A percentile compares a stretch with the other conserved stretches of the same genome.
phyloP scores from a whole-genome alignment of 2,888 invertebrate species.

The Eugnorisma glareosa region DNA sequence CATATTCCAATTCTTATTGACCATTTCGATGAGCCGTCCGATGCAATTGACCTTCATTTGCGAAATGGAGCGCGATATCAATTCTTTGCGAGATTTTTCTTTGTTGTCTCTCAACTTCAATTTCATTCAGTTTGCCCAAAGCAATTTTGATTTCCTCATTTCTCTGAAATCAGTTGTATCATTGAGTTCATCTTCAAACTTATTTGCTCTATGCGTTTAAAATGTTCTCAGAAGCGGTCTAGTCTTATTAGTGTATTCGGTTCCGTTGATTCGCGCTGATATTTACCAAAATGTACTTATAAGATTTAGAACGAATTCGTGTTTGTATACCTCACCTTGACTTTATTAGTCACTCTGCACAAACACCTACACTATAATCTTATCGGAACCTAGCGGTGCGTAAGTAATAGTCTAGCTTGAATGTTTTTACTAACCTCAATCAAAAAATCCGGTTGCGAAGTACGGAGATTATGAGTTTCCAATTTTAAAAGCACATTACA shows the following conservation, averaged over 20 bases:
- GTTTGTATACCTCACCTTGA: constrained; percentile 69
- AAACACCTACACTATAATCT: constrained; percentile 69
- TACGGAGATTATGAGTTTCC: constrained; percentile 78
- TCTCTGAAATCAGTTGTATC: constrained; percentile 64
- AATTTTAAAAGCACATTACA: constrained; percentile 86
- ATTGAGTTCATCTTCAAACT: constrained; percentile 63
- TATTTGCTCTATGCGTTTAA: constrained; percentile 60
- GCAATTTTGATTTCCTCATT: constrained; percentile 61
- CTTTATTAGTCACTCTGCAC: constrained; percentile 70
- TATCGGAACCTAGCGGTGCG: constrained; percentile 56
- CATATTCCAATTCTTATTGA: constrained; percentile 79
- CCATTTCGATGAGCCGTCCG: constrained; percentile 73
- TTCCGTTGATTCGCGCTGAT: constrained; percentile 60
- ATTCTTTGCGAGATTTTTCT: constrained; percentile 63
- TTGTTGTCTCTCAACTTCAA: constrained; percentile 45
- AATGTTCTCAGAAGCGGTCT: constrained; percentile 49
- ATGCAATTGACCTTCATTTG: constrained; percentile 80
- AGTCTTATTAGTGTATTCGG: constrained; percentile 58
- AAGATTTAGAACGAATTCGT: constrained; percentile 59
- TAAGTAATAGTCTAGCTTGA: constrained; percentile 49
- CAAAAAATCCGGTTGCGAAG: constrained; percentile 74
- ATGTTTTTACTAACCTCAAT: constrained; percentile 75
- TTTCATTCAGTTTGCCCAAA: constrained; percentile 31
- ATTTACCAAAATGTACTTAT: constrained; percentile 68
- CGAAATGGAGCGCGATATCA: constrained; percentile 72